These are phyloP conservation scores for Melanotaenia boesemani DNA, from an alignment of 2,797 vertebrate species.

Conservation along the genomic window DNA sequence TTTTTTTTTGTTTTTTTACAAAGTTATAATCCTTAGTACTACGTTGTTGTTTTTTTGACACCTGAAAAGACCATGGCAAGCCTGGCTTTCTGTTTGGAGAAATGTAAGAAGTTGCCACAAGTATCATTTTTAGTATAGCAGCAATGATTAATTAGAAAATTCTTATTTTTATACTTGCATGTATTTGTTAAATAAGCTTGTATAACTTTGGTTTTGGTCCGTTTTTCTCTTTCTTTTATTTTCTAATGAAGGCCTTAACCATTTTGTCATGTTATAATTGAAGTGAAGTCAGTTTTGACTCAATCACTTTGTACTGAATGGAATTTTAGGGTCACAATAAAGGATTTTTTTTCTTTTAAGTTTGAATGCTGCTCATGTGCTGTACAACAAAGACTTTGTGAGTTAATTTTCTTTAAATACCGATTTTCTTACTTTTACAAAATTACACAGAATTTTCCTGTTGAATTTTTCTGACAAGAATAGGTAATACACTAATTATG, in stretches of 20 bases:
- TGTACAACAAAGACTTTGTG: not conserved
- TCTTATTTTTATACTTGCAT: constrained; percentile 59
- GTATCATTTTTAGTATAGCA: constrained; percentile 57
- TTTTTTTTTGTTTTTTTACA: constrained; percentile 18
- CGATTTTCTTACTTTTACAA: not conserved
- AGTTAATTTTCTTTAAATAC: not conserved
- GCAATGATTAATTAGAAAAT: constrained; percentile 44
- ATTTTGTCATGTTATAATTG: constrained; percentile 58
- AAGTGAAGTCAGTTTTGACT: constrained; percentile 62
- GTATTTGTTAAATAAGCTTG: constrained; percentile 62
- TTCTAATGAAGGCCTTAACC: constrained; percentile 30
- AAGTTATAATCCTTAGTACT: constrained; percentile 55
- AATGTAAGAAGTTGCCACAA: constrained; percentile 38
- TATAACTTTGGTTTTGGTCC: constrained; percentile 47
- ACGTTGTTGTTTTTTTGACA: constrained; percentile 20
- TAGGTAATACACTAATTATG: constrained; percentile 43
- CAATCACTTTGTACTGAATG: constrained; percentile 65
- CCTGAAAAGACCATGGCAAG: constrained; percentile 5
- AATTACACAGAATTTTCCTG: not conserved
- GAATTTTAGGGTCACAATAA: constrained; percentile 78
- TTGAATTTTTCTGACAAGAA: not conserved
- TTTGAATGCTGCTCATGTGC: constrained; percentile 17
- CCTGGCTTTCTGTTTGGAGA: constrained; percentile 42
- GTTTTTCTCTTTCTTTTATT: not conserved
- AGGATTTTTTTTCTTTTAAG: constrained; percentile 71